phyloP scores from a whole-genome alignment of 2,888 invertebrate genomes.

The Bimastos eiseni region DNA sequence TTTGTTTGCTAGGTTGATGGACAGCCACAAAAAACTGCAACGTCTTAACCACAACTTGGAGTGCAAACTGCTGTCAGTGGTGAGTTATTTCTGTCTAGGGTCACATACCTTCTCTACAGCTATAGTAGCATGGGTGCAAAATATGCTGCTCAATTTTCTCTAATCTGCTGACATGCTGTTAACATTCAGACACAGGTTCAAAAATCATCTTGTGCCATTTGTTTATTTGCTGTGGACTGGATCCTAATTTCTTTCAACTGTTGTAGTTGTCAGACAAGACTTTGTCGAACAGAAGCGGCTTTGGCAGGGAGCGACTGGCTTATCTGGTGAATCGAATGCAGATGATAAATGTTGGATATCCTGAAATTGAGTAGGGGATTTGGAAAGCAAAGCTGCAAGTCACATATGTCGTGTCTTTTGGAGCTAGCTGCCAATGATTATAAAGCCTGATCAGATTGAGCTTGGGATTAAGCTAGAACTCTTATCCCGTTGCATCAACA shows the following conservation, averaged over 20 bases:
- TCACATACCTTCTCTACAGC: too few species aligned
- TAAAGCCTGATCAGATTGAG: too few species aligned
- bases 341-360: too few species aligned
- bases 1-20: slow-evolving; percentile 72
- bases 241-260: not conserved
- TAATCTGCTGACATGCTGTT: not conserved
- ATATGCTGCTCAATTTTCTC: not conserved
- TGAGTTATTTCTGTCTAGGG: slow-evolving; percentile 59
- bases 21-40: slow-evolving; percentile 89
- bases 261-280: not conserved
- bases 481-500: too few species aligned
- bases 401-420: too few species aligned
- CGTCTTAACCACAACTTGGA: slow-evolving; percentile 91
- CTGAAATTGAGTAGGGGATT: too few species aligned
- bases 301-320: too few species aligned
- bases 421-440: too few species aligned
- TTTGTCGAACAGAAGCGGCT: too few species aligned
- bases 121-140: not conserved
- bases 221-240: not conserved
- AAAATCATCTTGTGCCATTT: not conserved
- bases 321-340: too few species aligned
- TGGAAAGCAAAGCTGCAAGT: too few species aligned
- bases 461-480: too few species aligned
- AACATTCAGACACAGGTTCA: not conserved
- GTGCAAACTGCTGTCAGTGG: slow-evolving; percentile 87